A percentile compares a stretch with the other conserved stretches of the same genome.
These are phyloP conservation scores for Labia minor DNA, from an alignment of 2,888 invertebrate species.

Conservation along the genomic window DNA sequence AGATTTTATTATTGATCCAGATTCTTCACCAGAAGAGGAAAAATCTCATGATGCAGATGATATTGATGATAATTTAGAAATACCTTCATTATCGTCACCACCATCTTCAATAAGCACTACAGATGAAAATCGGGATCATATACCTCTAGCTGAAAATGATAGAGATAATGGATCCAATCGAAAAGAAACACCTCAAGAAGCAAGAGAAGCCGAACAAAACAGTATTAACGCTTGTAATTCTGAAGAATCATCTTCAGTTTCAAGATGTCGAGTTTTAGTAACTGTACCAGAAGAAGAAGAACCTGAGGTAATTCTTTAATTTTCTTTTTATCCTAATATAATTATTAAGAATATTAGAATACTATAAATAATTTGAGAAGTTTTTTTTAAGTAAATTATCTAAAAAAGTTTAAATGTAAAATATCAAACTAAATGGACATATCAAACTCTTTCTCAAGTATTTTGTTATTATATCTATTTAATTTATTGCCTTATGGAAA, in stretches of 20 bases:
- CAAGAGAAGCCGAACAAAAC: background rate
- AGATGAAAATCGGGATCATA: background rate
- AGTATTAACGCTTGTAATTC: background rate
- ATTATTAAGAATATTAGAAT: too few relatives aligned
- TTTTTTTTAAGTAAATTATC: too few relatives aligned
- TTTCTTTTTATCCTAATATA: too few relatives aligned
- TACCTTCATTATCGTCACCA: background rate
- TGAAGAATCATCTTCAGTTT: background rate
- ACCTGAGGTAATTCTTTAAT: background rate
- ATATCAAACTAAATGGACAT: too few relatives aligned
- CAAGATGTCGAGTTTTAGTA: background rate
- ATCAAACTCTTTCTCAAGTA: too few relatives aligned
- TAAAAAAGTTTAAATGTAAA: too few relatives aligned
- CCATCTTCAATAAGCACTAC: background rate
- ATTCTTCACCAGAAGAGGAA: background rate
- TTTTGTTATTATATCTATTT: too few relatives aligned
- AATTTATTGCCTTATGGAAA: too few relatives aligned
- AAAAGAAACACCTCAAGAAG: background rate
- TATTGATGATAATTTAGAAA: background rate
- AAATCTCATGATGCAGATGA: background rate
- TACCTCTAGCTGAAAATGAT: background rate
- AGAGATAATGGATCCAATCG: background rate
- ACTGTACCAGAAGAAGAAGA: slow-evolving; percentile 1
- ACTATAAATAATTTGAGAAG: too few relatives aligned
- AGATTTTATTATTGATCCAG: slow-evolving; percentile 3